Evolutionary conservation across 2,113 vertebrate species (phyloP).

Genomic region (Empidonax traillii): DNA sequence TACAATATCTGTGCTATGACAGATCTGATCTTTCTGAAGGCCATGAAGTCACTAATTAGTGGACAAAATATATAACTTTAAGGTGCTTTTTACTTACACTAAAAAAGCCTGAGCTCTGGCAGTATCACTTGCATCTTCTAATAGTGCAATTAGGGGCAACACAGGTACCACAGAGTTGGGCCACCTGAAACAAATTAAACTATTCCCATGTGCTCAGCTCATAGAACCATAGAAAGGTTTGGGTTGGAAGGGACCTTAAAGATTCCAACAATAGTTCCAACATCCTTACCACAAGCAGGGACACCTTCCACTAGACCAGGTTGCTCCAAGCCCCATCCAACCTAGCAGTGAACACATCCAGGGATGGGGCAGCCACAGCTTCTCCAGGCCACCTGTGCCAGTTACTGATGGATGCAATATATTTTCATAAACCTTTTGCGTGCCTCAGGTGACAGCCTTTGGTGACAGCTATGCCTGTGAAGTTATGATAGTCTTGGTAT

Average conservation of each 20-base stretch:
- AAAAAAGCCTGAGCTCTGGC: not conserved
- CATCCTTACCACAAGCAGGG: too few species aligned
- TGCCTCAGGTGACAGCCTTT: not conserved
- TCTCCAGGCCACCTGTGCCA: not conserved
- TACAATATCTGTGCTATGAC: not conserved
- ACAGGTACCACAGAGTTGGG: fast-evolving
- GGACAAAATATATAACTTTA: not conserved
- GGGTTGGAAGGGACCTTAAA: not conserved
- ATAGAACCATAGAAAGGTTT: not conserved
- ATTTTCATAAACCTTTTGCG: not conserved
- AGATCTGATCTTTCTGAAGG: not conserved
- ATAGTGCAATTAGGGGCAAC: too few species aligned
- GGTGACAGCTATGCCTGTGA: not conserved
- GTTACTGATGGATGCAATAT: not conserved
- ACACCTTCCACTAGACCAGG: not conserved
- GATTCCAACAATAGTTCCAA: not conserved
- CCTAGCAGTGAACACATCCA: not conserved
- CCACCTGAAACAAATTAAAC: not conserved
- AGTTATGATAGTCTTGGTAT: not conserved
- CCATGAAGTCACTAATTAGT: not conserved
- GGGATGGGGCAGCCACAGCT: not conserved
- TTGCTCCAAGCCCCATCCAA: not conserved
- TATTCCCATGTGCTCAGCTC: not conserved
- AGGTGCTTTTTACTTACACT: not conserved
- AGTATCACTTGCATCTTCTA: not conserved